Evolutionary conservation across 2,113 vertebrate genomes (phyloP), one percentile per base, ranked within the genome.

Genomic region (Pithys albifrons): DNA sequence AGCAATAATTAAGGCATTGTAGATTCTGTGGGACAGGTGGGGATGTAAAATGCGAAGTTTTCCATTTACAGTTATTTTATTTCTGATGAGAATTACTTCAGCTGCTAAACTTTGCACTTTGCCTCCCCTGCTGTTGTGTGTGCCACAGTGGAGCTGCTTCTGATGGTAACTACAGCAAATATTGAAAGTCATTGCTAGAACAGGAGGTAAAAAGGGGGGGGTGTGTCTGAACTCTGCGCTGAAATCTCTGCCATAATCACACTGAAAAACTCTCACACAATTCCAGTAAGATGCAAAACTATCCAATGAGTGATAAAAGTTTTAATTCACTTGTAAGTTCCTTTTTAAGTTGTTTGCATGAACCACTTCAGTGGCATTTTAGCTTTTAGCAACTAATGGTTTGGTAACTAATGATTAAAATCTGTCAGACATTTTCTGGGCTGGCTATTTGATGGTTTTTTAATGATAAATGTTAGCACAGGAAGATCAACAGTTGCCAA

Each of bases 41-140:
- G 76, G 78, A 67, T 69, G 45, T 64, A 66, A 96, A 91, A 88
- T 28, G 43, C 37, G 67, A 71, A 55, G 27, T 55, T 88, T 90
- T 88, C 43, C 2, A 51, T 83, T 94, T 77, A 27, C 33, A 58
- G 29, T 93, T 88, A 80, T 45, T 89, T 65, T 20, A 19, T 91
- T 95, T 87, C 88, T 84, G 72, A 72, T 61, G 85, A 54, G 88
- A 96, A 94, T 78, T 5, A 67, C 81, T 69, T 86, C 66, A n/a
- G 43, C 66, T 91, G 48, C 66, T 84, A 45, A 86, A 92, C 90
- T 76, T 76, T n/a, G 33, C 23, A 66, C 81, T 85, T 91, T 81
- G 61, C 72, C 75, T 80, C 14, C 51, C 29, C 59, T 88, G 35
- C 82, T 83, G 49, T 27, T 75, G n/a, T n/a, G 78, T 80, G 79